A percentile compares a stretch with the other conserved stretches of the same genome.
Conservation (phyloP, 2,113 vertebrate species). For the Scortum barcoo region DNA sequence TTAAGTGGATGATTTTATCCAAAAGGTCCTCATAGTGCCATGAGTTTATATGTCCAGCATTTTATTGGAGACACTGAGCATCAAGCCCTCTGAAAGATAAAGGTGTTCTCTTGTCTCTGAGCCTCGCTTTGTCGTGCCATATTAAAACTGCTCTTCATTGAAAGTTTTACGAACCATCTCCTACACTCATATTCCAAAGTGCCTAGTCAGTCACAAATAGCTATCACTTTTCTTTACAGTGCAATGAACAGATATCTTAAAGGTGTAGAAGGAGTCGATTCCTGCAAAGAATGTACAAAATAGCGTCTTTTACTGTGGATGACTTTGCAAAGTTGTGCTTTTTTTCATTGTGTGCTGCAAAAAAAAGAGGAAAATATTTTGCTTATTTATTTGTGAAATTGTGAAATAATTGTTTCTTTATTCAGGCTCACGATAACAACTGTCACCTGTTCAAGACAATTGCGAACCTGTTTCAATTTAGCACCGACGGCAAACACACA, state of each 20-base stretch:
- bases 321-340: neutral
- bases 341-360: neutral
- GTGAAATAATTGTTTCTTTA: neutral
- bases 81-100: slow-evolving; percentile 1
- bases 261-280: slow-evolving; percentile 5
- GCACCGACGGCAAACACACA: neutral
- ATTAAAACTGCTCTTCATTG: slow-evolving; percentile 18
- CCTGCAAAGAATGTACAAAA: slow-evolving; percentile 58
- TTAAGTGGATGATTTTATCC: slow-evolving; percentile 25
- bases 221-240: slow-evolving; percentile 55
- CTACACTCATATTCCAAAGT: slow-evolving; percentile 75
- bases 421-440: neutral
- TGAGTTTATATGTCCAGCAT: slow-evolving; percentile 22
- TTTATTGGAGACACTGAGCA: slow-evolving; percentile 21
- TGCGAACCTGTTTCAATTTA: slow-evolving; percentile 9
- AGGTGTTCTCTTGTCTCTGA: slow-evolving; percentile 7
- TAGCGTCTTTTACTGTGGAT: slow-evolving; percentile 32
- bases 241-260: slow-evolving; percentile 17
- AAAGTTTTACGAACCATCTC: slow-evolving; percentile 25
- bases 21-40: slow-evolving; percentile 48
- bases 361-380: neutral
- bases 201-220: slow-evolving; percentile 74
- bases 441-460: neutral
- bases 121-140: slow-evolving; percentile 19
- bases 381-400: neutral